Evolutionary conservation across 2,888 invertebrate species (phyloP), one percentile per base, ranked within the genome.

Genomic region (Napeogenes sylphis): DNA sequence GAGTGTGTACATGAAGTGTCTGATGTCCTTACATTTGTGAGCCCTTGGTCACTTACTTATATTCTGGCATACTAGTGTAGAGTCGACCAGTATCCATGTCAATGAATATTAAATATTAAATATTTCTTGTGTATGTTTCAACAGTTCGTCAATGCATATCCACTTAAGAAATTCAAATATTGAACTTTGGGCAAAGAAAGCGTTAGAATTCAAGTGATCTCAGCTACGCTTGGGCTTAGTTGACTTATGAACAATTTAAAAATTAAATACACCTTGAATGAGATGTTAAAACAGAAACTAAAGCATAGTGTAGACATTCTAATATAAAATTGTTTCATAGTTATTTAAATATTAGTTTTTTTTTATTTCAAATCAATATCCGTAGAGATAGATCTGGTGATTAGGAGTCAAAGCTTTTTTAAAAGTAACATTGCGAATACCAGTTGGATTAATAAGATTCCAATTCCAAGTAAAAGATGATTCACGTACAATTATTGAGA

Each of bases 191-290:
- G 82, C 87, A 84, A 87, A 90, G 86, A 90, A 90, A 90, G 90
- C 90, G 90, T 90, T 90, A 90, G 89, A 88, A 90, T 89, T 90
- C 88, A 90, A 90, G 90, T 90, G 90, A 90, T 90, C 88, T 85
- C 77, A 77, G 79, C 84, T 81, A 75, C 80, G 82, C 79, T 82
- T 78, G 77, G 84, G 72, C 81, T 82, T 78, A 83, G 89, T 89
- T 88, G 86, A 88, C 90, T 82, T 82, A 87, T 80, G 86, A 81
- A 84, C 85, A 80, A 85, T 89, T 90, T 85, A 83, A 87, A 89
- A 87, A 87, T 85, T 88, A 87, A 89, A 90, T 85, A 88, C 81
- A 72, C 74, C 79, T 83, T 79, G 84, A 89, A 84, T 87, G 84
- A 87, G 83, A 80, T 81, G 85, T 85, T 82, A 84, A 84, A 82